Evolutionary conservation across 2,113 vertebrate species (phyloP).

Genomic region (Ranitomeya imitator): DNA sequence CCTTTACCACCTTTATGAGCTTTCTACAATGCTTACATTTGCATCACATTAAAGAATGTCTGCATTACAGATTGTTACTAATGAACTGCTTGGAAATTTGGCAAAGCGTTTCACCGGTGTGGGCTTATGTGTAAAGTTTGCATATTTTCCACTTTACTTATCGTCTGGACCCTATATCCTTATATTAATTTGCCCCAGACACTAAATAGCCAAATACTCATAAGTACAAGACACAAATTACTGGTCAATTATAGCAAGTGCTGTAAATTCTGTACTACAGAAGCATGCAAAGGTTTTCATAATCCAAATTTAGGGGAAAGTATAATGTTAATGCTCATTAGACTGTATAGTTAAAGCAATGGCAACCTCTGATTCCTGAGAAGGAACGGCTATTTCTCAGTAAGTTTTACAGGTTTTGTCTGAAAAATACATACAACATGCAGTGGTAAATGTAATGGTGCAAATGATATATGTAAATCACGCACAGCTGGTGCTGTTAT

Average conservation of each 20-base stretch:
- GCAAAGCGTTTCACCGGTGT: constrained; percentile 32
- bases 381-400: not conserved
- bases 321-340: not conserved
- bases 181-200: constrained; percentile 25
- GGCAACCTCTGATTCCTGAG: not conserved
- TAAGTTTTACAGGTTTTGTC: not conserved
- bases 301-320: not conserved
- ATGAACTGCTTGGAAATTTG: constrained; percentile 18
- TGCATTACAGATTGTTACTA: constrained; percentile 21
- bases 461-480: no score
- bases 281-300: not conserved
- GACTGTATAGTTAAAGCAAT: not conserved
- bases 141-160: constrained; percentile 40
- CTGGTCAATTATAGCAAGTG: not conserved
- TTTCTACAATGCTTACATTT: not conserved
- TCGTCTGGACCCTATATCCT: not conserved
- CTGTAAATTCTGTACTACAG: not conserved
- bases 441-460: no score
- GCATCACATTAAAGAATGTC: constrained; percentile 1
- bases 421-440: not conserved
- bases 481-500: no score
- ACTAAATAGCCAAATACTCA: not conserved
- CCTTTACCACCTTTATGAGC: not conserved
- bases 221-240: not conserved
- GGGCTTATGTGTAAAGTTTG: constrained; percentile 13